Evolutionary conservation across 2,797 vertebrate genomes (phyloP).

Genomic region (Bothrops alternatus): DNA sequence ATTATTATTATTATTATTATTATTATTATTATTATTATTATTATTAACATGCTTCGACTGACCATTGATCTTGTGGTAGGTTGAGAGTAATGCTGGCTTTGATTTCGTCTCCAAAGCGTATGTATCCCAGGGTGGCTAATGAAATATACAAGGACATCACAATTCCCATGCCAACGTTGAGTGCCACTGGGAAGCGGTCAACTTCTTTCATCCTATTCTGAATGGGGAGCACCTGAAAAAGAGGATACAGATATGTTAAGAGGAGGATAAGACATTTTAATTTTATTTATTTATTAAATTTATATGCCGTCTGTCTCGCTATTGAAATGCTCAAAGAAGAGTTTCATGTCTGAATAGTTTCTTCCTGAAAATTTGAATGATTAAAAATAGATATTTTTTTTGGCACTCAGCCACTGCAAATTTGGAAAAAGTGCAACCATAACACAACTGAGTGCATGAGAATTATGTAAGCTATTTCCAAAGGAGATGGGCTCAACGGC

Average conservation of each 20-base stretch:
- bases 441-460: background rate
- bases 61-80: conserved; percentile 83
- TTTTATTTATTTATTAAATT: background rate
- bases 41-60: conserved; percentile 34
- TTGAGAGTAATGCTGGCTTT: conserved; percentile 88
- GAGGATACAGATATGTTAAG: background rate
- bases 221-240: conserved; percentile 80
- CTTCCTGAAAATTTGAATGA: background rate
- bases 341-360: background rate
- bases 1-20: too few species aligned
- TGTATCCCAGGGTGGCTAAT: conserved; percentile 81
- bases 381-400: too few species aligned
- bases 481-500: background rate
- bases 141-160: conserved; percentile 80
- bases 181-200: conserved; percentile 72
- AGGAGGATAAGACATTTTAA: background rate
- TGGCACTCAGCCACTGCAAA: background rate
- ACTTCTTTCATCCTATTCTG: conserved; percentile 86
- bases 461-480: background rate
- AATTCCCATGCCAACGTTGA: conserved; percentile 83
- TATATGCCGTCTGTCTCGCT: background rate
- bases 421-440: background rate
- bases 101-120: conserved; percentile 81
- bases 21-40: too few species aligned
- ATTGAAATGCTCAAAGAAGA: background rate